Evolutionary conservation across 2,888 invertebrate genomes (phyloP).

Genomic region (Acleris laterana): DNA sequence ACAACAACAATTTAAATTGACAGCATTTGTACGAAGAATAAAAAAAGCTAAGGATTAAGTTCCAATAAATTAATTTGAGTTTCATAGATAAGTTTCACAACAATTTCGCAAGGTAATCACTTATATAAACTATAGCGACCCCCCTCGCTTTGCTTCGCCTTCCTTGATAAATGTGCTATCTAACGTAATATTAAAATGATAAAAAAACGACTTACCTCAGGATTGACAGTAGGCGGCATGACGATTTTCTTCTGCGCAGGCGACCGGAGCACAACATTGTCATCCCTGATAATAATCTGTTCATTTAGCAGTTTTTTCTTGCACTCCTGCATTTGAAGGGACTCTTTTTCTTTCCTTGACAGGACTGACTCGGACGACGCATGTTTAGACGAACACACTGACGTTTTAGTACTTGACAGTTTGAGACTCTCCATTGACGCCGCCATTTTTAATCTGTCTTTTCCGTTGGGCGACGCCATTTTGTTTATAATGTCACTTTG

Average conservation of each 20-base stretch:
- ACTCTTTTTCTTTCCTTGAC: slow-evolving; percentile 76
- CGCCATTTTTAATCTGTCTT: slow-evolving; percentile 74
- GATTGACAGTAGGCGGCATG: slow-evolving; percentile 76
- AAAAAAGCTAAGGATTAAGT: no score
- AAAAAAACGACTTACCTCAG: slow-evolving; percentile 63
- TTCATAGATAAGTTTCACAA: no score
- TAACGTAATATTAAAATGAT: no score
- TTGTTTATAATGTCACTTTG: slow-evolving; percentile 43
- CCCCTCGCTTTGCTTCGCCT: no score
- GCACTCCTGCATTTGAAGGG: slow-evolving; percentile 78
- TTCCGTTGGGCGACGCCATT: slow-evolving; percentile 77
- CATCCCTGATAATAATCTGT: slow-evolving; percentile 78
- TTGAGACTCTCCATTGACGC: slow-evolving; percentile 79
- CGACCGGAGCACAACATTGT: slow-evolving; percentile 74
- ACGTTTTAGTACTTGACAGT: slow-evolving; percentile 75
- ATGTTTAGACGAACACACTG: slow-evolving; percentile 72
- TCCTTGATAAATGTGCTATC: no score
- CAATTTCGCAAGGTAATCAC: no score
- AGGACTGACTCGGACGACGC: slow-evolving; percentile 79
- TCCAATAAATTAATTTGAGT: no score
- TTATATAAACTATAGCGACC: no score
- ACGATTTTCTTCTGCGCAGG: slow-evolving; percentile 81
- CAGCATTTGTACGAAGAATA: no score
- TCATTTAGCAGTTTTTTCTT: slow-evolving; percentile 80
- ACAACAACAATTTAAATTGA: no score